Evolutionary conservation across 2,888 invertebrate species (phyloP), one percentile per base, ranked within the genome.

Genomic region (Macrosiphum euphorbiae): DNA sequence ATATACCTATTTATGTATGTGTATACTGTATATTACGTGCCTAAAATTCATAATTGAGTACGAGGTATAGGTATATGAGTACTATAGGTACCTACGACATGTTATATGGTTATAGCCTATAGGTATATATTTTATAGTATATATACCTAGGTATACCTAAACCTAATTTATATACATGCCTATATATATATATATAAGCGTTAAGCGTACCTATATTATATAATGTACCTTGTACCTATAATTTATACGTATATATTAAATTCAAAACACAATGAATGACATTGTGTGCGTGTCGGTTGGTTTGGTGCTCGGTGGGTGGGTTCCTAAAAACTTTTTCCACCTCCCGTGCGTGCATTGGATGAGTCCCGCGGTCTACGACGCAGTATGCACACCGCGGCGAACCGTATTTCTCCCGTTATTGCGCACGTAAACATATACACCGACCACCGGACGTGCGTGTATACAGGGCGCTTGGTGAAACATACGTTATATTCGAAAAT

Each of bases 251-350:
- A 47, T 35, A 92, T 13, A 44, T 55, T 26, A 88, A 92, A 92
- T 92, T 41, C 92, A 92, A 78, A 84, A 86, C 61, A 61, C 86
- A 61, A 94, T 90, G 86, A 94, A 94, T 90, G 90, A 94, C 90
- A 90, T 85, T 52, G 94, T 90, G 67, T 90, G 94, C 90, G 90
- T 93, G 94, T 90, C 90, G 90, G 94, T 94, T 90, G 94, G 94
- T 94, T 90, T 86, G 94, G 61, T 86, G 35, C 85, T 86, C 90
- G 52, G 90, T 94, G 90, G 94, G 94, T 94, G 94, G 94, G 94
- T 94, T 94, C 90, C 90, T 90, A 90, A 90, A 94, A 90, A 85
- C 85, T 87, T 94, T 55, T 94, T 90, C 94, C 84, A 90, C 94
- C 85, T 90, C 94, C 85, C 92, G 88, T 88, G 88, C 78, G 90